Percentiles rank a stretch among this genome's conserved stretches.
Evolutionary conservation across 2,888 invertebrate species (phyloP).

Genomic region (Agriopis marginaria): DNA sequence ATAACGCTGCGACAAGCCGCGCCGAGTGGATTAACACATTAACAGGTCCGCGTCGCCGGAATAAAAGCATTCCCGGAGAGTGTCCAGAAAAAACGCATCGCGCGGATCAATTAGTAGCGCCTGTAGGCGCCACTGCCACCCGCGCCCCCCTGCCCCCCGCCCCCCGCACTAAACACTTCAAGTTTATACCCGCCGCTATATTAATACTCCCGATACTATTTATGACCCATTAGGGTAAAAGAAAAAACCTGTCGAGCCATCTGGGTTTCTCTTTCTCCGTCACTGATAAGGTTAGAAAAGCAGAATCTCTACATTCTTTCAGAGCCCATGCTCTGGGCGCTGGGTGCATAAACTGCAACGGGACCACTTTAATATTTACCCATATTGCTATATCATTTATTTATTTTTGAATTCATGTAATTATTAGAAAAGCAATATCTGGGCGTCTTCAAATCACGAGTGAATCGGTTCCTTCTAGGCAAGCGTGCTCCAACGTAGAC

Average conservation of each 20-base stretch:
- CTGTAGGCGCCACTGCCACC: slow-evolving; percentile 44
- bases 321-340: background rate
- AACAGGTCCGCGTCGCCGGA: slow-evolving; percentile 73
- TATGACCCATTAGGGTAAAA: slow-evolving; percentile 48
- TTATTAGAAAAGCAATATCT: too few relatives aligned
- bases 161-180: slow-evolving; percentile 39
- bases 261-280: slow-evolving; percentile 34
- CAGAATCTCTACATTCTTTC: slow-evolving; percentile 19
- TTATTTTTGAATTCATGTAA: too few relatives aligned
- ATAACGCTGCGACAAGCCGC: slow-evolving; percentile 76
- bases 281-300: slow-evolving; percentile 25
- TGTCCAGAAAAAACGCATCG: slow-evolving; percentile 55
- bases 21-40: slow-evolving; percentile 84
- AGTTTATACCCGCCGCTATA: slow-evolving; percentile 43
- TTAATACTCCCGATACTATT: slow-evolving; percentile 45
- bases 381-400: too few relatives aligned
- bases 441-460: too few relatives aligned
- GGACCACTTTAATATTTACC: too few relatives aligned
- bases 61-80: slow-evolving; percentile 79
- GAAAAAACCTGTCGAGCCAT: slow-evolving; percentile 46
- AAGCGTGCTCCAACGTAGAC: too few relatives aligned
- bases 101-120: slow-evolving; percentile 60
- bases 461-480: too few relatives aligned
- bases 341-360: background rate
- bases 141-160: slow-evolving; percentile 32